Percentiles rank a stretch among this genome's conserved stretches.
Evolutionary conservation across 2,113 vertebrate species (phyloP).

Genomic region (Australoheros scitulus): DNA sequence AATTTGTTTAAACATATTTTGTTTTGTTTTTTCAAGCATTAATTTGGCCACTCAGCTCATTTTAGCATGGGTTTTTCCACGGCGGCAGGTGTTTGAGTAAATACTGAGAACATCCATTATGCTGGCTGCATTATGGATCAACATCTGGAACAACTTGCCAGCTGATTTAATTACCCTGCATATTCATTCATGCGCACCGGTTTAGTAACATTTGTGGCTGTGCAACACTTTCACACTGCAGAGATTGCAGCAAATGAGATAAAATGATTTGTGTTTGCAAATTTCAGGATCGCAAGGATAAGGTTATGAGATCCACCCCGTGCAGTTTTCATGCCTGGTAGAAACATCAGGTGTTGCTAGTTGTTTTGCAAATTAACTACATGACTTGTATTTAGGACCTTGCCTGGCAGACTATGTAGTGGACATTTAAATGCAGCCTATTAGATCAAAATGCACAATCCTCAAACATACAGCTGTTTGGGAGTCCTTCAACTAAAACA

Average conservation of each 20-base stretch:
- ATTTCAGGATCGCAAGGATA: too few species aligned
- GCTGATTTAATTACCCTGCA: not conserved
- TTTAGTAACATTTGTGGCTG: not conserved
- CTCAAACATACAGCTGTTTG: too few species aligned
- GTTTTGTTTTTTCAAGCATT: not conserved
- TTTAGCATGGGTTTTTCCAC: accelerated
- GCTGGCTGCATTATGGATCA: not conserved
- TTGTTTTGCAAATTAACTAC: too few species aligned
- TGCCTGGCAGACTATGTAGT: too few species aligned
- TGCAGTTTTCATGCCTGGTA: not conserved
- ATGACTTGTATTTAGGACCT: not conserved
- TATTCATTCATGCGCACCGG: not conserved
- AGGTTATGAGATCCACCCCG: too few species aligned
- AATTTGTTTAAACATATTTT: not conserved
- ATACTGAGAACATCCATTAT: not conserved
- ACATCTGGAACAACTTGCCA: not conserved
- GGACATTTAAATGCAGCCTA: too few species aligned
- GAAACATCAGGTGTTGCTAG: not conserved
- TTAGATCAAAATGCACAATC: too few species aligned
- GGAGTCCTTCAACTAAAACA: too few species aligned
- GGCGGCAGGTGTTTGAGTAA: not conserved
- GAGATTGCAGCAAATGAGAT: too few species aligned
- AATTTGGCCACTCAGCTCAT: not conserved
- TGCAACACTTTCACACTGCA: not conserved
- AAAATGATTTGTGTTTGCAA: too few species aligned